Evolutionary conservation across 2,113 vertebrate genomes (phyloP).

Genomic region (Colius striatus): DNA sequence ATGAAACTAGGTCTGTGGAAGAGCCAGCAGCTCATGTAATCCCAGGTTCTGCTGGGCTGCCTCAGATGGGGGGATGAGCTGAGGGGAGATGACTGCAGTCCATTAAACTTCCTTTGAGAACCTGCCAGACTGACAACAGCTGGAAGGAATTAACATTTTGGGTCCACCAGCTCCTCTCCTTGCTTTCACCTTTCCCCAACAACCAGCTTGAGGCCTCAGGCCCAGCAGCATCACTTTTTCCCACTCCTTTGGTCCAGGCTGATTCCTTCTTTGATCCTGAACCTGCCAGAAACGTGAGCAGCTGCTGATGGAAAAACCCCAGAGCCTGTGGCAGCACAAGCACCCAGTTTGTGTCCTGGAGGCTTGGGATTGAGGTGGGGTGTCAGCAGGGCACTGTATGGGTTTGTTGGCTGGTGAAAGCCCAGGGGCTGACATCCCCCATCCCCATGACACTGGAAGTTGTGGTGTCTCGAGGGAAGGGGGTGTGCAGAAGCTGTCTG

Average conservation of each 20-base stretch:
- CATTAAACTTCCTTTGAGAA: conserved; percentile 75
- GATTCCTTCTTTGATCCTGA: neutral
- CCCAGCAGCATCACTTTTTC: conserved; percentile 46
- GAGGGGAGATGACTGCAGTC: conserved; percentile 64
- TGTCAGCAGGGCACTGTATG: fast-evolving
- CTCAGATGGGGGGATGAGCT: neutral
- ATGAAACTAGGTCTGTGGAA: conserved; percentile 14
- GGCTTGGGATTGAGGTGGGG: neutral
- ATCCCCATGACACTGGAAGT: neutral
- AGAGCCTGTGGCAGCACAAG: fast-evolving
- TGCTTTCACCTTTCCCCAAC: conserved; percentile 18
- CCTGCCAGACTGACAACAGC: conserved; percentile 73
- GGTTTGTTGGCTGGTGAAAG: fast-evolving
- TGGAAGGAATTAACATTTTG: conserved; percentile 69
- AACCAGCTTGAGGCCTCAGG: neutral
- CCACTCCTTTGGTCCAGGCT: neutral
- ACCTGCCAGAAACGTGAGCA: conserved; percentile 22
- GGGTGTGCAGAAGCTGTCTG: neutral
- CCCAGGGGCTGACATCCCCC: too few species aligned
- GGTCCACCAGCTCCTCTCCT: conserved; percentile 56
- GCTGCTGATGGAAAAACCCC: neutral
- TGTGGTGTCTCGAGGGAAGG: neutral
- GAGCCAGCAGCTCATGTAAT: conserved; percentile 46
- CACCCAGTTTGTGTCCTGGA: fast-evolving
- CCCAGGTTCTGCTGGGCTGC: conserved; percentile 22